Evolutionary conservation across 2,113 vertebrate genomes (phyloP), one percentile per base, ranked within the genome.

Genomic region (Apodemus sylvaticus): DNA sequence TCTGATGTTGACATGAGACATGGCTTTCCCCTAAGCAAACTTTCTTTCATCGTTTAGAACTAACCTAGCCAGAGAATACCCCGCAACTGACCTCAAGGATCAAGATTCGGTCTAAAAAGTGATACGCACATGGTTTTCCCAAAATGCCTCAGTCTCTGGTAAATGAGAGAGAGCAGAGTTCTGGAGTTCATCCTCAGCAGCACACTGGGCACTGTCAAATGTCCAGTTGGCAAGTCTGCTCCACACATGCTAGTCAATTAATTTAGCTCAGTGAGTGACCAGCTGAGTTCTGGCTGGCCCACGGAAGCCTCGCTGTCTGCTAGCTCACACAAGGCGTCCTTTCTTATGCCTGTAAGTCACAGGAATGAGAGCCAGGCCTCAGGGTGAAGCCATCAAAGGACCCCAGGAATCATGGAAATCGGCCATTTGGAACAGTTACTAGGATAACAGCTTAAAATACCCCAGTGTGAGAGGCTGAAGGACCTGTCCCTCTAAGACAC

Each of bases 251-350:
- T 94, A n/a, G 92, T 96, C 95, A 96, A 93, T 97, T 96, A 74
- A 97, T 96, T 97, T 94, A 94, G 92, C 94, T 89, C 95, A 64
- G 95, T 36, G 93, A 97, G 94, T 93, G 95, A 96, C 97, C 96
- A 87, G 95, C 74, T 79, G 62, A 95, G 91, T 51, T 91, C 94
- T 92, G 92, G 94, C 86, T 89, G 89, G 76, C 53, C 78, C 68
- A 48, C 3, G 39, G 58, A 96, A 91, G 90, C 70, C 86, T 91
- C 19, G 3, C 6, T 60, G 92, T 93, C 95, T 93, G 89, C 92
- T 79, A 85, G 73, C 42, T 51, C 87, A 94, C 85, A 97, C 85
- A 97, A 90, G 96, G 93, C 60, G 66, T 96, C 90, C 81, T 97
- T 96, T 98, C 97, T 97, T 91, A 26, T 94, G 83, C 74, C 66